Percentiles rank a stretch among this genome's conserved stretches.
Conservation (phyloP, 2,888 invertebrate species). For the Sepioteuthis lessoniana region DNA sequence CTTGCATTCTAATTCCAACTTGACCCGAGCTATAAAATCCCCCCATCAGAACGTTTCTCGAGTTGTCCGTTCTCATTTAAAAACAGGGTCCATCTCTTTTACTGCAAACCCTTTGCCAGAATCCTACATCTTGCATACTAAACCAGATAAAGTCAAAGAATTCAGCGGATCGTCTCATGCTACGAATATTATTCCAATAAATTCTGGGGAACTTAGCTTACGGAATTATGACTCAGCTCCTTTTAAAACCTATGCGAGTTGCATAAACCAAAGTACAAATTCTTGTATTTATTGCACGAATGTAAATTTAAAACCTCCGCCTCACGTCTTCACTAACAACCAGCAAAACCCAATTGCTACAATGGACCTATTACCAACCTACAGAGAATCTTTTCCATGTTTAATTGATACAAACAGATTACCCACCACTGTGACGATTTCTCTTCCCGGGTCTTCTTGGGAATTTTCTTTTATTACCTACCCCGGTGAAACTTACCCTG, state of each 20-base stretch:
- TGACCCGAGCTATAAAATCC: background rate
- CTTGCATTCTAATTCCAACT: background rate
- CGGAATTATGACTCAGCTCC: background rate
- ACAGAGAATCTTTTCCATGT: background rate
- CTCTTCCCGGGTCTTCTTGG: background rate
- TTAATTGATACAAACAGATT: background rate
- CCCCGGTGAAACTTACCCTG: slow-evolving; percentile 14
- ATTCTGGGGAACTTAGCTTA: background rate
- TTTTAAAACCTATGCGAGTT: background rate
- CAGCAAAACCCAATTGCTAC: background rate
- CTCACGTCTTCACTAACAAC: background rate
- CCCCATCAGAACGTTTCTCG: background rate
- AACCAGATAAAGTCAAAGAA: background rate
- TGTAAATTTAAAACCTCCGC: background rate
- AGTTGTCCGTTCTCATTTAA: background rate
- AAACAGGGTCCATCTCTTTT: background rate
- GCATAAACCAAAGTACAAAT: background rate
- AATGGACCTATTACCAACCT: background rate
- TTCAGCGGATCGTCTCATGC: background rate
- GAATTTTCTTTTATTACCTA: slow-evolving; percentile 3
- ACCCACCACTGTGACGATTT: background rate
- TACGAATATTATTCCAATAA: background rate
- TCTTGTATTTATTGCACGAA: background rate
- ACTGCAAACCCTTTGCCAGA: background rate
- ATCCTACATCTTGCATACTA: background rate